Conservation (phyloP, 2,888 invertebrate genomes). For the Andrena minutula region DNA sequence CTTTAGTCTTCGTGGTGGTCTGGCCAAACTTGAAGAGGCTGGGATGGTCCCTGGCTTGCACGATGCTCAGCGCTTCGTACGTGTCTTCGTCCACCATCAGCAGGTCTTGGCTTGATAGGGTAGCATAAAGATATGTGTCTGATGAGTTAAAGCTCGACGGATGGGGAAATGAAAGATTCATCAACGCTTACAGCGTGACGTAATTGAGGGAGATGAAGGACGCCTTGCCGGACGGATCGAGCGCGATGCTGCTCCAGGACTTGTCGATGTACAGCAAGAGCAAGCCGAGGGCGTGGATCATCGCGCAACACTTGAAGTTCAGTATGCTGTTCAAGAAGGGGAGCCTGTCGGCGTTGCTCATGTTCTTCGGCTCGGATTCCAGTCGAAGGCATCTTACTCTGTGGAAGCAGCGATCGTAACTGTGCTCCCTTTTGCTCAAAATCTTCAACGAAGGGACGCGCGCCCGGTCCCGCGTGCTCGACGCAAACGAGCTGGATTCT, state of each 20-base stretch:
- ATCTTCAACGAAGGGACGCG: slow-evolving; percentile 84
- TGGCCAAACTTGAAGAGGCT: slow-evolving; percentile 90
- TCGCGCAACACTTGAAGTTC: slow-evolving; percentile 88
- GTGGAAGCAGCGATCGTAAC: slow-evolving; percentile 87
- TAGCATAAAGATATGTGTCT: neutral
- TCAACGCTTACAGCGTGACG: slow-evolving; percentile 58
- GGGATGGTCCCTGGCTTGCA: slow-evolving; percentile 90
- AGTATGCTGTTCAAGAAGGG: slow-evolving; percentile 88
- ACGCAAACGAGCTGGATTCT: slow-evolving; percentile 63
- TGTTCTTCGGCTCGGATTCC: slow-evolving; percentile 86
- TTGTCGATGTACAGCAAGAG: slow-evolving; percentile 90
- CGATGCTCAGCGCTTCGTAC: slow-evolving; percentile 92
- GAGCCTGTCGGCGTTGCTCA: slow-evolving; percentile 86
- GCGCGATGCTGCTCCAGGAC: slow-evolving; percentile 87
- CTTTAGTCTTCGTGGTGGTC: slow-evolving; percentile 88
- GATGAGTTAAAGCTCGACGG: neutral
- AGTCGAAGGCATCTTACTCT: slow-evolving; percentile 87
- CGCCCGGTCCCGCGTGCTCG: slow-evolving; percentile 5
- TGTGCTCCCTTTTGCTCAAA: slow-evolving; percentile 87
- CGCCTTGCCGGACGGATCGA: slow-evolving; percentile 85
- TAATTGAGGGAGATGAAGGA: slow-evolving; percentile 50
- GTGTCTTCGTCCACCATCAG: slow-evolving; percentile 90
- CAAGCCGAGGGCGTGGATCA: slow-evolving; percentile 90
- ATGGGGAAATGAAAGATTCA: too few species aligned
- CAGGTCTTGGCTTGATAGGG: slow-evolving; percentile 87